Evolutionary conservation across 2,113 vertebrate genomes (phyloP), one percentile per base, ranked within the genome.

Genomic region (Eolophus roseicapilla): DNA sequence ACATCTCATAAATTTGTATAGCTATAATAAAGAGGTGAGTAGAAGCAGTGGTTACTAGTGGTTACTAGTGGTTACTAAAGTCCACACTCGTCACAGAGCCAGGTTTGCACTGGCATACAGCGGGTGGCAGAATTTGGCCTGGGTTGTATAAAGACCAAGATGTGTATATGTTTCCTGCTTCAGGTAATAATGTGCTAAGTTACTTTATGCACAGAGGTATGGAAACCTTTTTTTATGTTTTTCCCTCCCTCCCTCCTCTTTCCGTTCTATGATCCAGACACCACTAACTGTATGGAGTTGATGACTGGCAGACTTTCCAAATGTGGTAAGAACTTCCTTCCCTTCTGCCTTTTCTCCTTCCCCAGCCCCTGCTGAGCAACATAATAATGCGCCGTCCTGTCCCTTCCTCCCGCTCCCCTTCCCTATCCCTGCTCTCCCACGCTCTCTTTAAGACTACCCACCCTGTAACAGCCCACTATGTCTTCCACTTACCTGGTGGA

Each of bases 301-400:
- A 98, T 98, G 98, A 98, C 98, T 98, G 98, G 98, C 98, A 99
- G 98, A 98, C 97, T 99, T 98, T 98, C 98, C 98, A 99, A 98
- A 97, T 98, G 98, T 98, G 99, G 99, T 99, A 99, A 99, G 99
- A 98, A 94, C 63, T 96, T 97, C 95, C 96, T 97, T 97, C 97
- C 90, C 86, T 96, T 96, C 92, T 95, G 87, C 97, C 95, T 93
- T 95, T 90, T 96, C 92, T 96, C 92, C 90, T 63, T 87, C 96
- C 96, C 95, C 79, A 64, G 73, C 69, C 94, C 90, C 82, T 59
- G 94, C 96, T 89, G 79, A 96, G 57, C 94, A 92, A 92, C 92
- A 93, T 88, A 76, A 83, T 20, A 78, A 83, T 79, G 86, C 86
- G 69, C 90, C 55, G 63, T 86, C 67, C 75, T 47, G n/a, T 70